A percentile compares a stretch with the other conserved stretches of the same genome.
These are phyloP conservation scores for Sitta carolinensis DNA, from an alignment of 2,797 vertebrate genomes.

Conservation along the genomic window DNA sequence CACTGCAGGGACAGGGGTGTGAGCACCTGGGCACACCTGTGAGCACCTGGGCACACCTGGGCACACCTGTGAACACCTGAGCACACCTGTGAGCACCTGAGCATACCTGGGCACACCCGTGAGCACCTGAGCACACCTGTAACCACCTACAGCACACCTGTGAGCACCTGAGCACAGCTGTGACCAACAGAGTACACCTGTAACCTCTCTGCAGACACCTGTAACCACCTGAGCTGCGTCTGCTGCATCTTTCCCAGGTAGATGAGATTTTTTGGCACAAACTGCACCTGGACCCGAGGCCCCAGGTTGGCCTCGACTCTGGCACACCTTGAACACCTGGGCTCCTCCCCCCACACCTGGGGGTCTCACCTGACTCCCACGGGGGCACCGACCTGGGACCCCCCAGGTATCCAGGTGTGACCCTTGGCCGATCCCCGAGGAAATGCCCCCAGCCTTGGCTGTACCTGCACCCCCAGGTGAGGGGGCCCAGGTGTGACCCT, in stretches of 20 bases:
- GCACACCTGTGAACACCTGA: no score
- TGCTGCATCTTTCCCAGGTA: no score
- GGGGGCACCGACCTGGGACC: no score
- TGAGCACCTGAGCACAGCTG: fast-evolving
- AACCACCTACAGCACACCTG: neutral
- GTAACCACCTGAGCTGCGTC: neutral
- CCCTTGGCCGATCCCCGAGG: no score
- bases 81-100: no score
- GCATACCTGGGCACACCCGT: neutral
- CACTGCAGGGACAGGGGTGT: neutral
- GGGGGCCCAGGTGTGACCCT: neutral
- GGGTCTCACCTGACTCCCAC: neutral
- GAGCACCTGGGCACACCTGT: neutral
- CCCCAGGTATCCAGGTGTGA: neutral
- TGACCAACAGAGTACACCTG: fast-evolving
- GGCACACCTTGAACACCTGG: neutral
- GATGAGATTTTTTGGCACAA: neutral
- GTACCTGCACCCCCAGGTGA: neutral
- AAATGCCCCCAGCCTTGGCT: neutral
- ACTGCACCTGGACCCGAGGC: neutral
- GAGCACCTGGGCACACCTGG: no score
- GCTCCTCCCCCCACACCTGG: no score
- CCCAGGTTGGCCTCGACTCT: neutral
- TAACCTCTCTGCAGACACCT: no score
- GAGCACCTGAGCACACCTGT: neutral